Base-by-base conservation (phyloP, 2,888 invertebrate species). In the Tachina fera region DNA sequence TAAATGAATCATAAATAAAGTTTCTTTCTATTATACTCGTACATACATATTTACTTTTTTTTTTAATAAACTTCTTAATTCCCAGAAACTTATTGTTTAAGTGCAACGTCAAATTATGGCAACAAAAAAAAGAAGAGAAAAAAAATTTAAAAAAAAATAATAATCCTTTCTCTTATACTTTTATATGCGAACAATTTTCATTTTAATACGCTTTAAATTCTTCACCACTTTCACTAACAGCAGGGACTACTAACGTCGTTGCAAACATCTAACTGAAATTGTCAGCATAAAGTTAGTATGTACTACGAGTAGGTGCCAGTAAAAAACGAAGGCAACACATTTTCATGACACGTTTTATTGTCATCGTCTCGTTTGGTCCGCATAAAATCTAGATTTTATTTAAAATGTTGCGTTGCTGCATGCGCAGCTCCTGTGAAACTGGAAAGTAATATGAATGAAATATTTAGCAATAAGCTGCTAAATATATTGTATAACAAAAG, bases 341-440 rank as follows among this genome's bases (percentile, higher is more conserved):
- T 81, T 53, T 11, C 45, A 19, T 75, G 81, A 75, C 81, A 81
- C 74, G 60, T 81, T 75, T 67, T 75, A 75, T 81, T 81, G 75
- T 75, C 81, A 70, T 61, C 81, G 56, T 68, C 45, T 70, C 75
- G 45, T 68, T 70, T 53, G 75, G 68, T 70, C 68, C 61, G 81
- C 75, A 81, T 75, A 75, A 81, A 81, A 68, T 81, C 47, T 75
- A 53, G 67, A 74, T 67, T 80, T 80, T 74, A 81, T 81, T 53
- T 43, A 75, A 68, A 72, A 74, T 19, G 39, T 75, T 68, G 39
- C 31, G 31, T 31, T 22, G 22, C 22, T 67, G 60, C 74, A 68
- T 74, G 74, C 68, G 31, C 31, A 61, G 75, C 67, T 53, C 31
- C 31, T 75, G 41, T 22, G 41, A 68, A 61, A 39, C 31, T 75